A percentile compares a stretch with the other conserved stretches of the same genome.
These are phyloP conservation scores for Leistus spinibarbis DNA, from an alignment of 2,888 invertebrate genomes.

Conservation along the genomic window DNA sequence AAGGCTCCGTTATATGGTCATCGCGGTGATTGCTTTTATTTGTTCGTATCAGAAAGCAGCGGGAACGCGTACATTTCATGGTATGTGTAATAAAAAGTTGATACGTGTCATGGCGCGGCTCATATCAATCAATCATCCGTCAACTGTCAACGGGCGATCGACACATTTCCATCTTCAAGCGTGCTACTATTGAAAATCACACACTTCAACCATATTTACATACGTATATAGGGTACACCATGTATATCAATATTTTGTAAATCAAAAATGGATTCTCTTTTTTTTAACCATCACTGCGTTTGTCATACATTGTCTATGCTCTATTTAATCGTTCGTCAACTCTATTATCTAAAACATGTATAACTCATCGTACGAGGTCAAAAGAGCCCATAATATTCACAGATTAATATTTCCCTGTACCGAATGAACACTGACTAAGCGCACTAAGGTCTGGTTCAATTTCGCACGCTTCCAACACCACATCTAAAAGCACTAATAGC, in stretches of 20 bases:
- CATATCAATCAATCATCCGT: slow-evolving; percentile 27
- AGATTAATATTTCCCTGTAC: too few species aligned
- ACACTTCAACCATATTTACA: neutral
- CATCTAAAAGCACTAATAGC: neutral
- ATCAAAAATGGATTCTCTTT: neutral
- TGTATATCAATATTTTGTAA: neutral
- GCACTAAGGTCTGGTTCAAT: neutral
- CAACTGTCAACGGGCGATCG: slow-evolving; percentile 13
- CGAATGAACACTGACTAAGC: too few species aligned
- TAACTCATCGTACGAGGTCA: too few species aligned
- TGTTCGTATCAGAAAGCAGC: neutral
- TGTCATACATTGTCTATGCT: neutral
- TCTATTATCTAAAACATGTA: too few species aligned
- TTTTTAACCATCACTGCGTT: neutral
- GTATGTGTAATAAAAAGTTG: slow-evolving; percentile 19
- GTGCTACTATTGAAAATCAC: neutral
- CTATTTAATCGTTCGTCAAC: too few species aligned
- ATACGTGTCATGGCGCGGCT: slow-evolving; percentile 12
- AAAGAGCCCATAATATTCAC: too few species aligned
- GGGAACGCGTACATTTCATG: neutral
- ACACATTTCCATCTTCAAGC: neutral
- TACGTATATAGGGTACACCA: neutral
- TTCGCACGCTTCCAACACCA: neutral
- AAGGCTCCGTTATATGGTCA: neutral
- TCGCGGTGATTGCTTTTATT: slow-evolving; percentile 1